Evolutionary conservation across 1,140 invertebrate genomes (phyloP), one percentile per base, ranked within the genome.

Genomic region (Zaprionus kolodkinae): DNA sequence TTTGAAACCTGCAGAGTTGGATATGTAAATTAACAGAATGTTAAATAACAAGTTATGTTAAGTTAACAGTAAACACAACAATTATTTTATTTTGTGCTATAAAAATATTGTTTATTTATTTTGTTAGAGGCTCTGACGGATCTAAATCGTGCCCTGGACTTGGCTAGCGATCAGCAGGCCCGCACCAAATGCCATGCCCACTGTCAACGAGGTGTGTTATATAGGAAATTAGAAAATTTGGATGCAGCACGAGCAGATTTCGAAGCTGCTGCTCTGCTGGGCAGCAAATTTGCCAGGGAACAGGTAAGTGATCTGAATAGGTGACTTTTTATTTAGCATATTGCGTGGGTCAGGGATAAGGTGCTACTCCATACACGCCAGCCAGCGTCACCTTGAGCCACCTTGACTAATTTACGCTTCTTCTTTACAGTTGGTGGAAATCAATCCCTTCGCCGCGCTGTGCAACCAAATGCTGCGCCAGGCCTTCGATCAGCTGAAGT

Each of bases 391-490:
- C 45, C 17, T 48, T 15, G 15, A 15, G 43, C 10, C 21, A 15
- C 45, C 15, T 17, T 25, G 45, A 50, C 45, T 50, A 50, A 50
- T 30, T 55, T 55, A 25, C 52, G 6, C 1, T 25, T 56, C 10
- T 33, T 6, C 45, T 25, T 33, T 74, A 15, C 92, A 97, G 94
- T 91, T 97, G 13, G 95, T 96, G 2, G 94, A 96, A 83, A 88
- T 97, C 75, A 97, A 97, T 93, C 96, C 96, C 0, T 98, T 97
- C 93, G 96, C 96, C 63, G 96, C 97, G 0, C 94, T 98, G 15
- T 99, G 98, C 92, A 99, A 99, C 93, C 96, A 97, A 92, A 99
- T 99, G 97, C 93, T 99, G 25, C 91, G 94, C 17, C 94, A 97
- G 88, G 95, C 87, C 17, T 92, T 92, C 68, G 74, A 91, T 61